Evolutionary conservation across 1,140 invertebrate genomes (phyloP).

Genomic region (Drosophila auraria): DNA sequence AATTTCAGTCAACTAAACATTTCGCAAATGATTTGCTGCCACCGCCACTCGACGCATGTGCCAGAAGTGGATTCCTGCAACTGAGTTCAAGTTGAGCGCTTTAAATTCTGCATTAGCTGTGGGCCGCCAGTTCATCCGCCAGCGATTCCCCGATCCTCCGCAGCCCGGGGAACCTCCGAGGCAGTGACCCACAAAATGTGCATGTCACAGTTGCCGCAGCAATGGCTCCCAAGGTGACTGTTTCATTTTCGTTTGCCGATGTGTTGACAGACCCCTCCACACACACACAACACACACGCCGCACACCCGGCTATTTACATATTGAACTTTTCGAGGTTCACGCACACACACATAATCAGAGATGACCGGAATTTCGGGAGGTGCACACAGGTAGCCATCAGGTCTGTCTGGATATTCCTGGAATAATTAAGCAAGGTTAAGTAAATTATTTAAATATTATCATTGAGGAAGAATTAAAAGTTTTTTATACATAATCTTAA

Average conservation of each 20-base stretch:
- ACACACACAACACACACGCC: constrained; percentile 24
- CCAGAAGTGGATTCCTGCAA: constrained; percentile 30
- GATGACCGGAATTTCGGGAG: background rate
- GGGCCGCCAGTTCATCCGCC: constrained; percentile 23
- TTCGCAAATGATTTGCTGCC: constrained; percentile 46
- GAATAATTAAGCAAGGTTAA: background rate
- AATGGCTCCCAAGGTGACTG: constrained; percentile 80
- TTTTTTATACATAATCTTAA: background rate
- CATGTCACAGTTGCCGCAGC: constrained; percentile 69
- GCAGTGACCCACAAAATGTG: constrained; percentile 72
- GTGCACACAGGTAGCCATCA: too few species aligned
- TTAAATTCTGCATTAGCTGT: constrained; percentile 54
- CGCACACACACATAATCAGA: constrained; percentile 24
- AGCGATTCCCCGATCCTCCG: background rate
- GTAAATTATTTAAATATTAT: background rate
- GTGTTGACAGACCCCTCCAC: constrained; percentile 71
- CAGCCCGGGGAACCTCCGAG: constrained; percentile 16
- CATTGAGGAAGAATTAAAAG: background rate
- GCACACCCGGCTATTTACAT: constrained; percentile 43
- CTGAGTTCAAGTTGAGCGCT: constrained; percentile 39
- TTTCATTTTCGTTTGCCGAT: constrained; percentile 77
- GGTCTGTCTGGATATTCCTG: background rate
- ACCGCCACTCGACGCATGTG: constrained; percentile 21
- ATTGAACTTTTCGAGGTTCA: constrained; percentile 42
- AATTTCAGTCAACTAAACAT: constrained; percentile 33